Conservation (phyloP, 1,140 invertebrate species). For the Planococcus citri region DNA sequence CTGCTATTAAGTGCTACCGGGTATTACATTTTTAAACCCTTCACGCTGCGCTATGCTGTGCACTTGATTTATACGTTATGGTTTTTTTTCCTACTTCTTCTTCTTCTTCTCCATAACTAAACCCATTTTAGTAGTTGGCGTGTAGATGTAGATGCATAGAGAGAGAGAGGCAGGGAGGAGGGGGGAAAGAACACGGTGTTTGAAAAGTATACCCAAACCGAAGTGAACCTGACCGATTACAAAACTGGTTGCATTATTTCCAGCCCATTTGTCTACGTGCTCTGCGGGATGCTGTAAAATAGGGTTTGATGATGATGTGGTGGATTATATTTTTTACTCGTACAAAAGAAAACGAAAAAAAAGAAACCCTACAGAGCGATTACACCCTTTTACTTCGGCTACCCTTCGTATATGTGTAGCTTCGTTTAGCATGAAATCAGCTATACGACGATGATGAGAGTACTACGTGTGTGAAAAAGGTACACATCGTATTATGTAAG, state of each 20-base stretch:
- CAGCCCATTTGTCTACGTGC: not conserved
- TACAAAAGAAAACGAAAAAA: not conserved
- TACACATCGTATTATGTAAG: not conserved
- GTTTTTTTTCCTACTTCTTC: not conserved
- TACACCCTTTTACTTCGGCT: not conserved
- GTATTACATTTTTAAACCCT: not conserved
- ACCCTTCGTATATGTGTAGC: too few species aligned
- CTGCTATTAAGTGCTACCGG: conserved; percentile 9
- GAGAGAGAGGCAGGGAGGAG: too few species aligned
- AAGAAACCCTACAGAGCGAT: not conserved
- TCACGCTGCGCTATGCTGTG: conserved; percentile 10
- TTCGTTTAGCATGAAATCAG: too few species aligned
- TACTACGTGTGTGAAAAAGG: not conserved
- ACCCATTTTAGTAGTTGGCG: not conserved
- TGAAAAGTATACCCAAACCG: too few species aligned
- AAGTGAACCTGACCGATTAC: too few species aligned
- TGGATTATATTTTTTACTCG: too few species aligned
- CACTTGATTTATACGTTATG: conserved; percentile 11
- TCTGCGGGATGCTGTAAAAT: not conserved
- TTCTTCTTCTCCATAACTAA: not conserved
- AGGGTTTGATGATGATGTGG: too few species aligned
- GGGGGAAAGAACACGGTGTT: not conserved
- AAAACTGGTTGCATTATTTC: not conserved
- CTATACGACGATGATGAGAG: too few species aligned
- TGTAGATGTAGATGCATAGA: not conserved